phyloP scores from a whole-genome alignment of 2,797 vertebrate species.

The Limosa lapponica region DNA sequence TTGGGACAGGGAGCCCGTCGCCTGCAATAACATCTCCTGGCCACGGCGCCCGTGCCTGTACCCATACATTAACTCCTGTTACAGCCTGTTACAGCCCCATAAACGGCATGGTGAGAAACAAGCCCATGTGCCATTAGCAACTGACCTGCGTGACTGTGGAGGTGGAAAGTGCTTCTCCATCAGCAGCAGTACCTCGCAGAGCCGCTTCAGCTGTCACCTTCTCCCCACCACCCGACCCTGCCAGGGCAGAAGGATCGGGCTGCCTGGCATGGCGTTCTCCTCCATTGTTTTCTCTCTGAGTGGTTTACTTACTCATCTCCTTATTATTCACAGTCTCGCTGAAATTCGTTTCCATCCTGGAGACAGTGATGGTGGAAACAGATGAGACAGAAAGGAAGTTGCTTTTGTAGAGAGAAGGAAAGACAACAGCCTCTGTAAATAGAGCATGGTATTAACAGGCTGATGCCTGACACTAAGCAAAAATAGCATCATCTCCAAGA shows the following conservation, averaged over 20 bases:
- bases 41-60: background rate
- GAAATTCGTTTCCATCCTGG: background rate
- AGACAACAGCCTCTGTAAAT: background rate
- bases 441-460: background rate
- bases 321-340: background rate
- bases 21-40: conserved; percentile 28
- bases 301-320: background rate
- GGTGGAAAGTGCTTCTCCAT: background rate
- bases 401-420: conserved; percentile 24
- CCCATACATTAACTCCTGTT: conserved; percentile 49
- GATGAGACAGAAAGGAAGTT: conserved; percentile 49
- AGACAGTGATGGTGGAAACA: conserved; percentile 11
- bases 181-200: fast-evolving
- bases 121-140: background rate
- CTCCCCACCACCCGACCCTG: background rate
- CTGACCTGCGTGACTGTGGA: background rate
- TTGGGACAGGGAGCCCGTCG: background rate
- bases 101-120: background rate
- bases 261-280: background rate
- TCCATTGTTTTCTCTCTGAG: background rate
- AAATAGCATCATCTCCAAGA: conserved; percentile 34
- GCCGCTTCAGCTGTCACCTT: background rate
- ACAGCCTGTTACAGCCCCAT: conserved; percentile 29
- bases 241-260: background rate
- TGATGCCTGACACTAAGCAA: background rate